A percentile compares a stretch with the other conserved stretches of the same genome.
These are phyloP conservation scores for Microhierax caerulescens DNA, from an alignment of 2,797 vertebrate species.

Conservation along the genomic window DNA sequence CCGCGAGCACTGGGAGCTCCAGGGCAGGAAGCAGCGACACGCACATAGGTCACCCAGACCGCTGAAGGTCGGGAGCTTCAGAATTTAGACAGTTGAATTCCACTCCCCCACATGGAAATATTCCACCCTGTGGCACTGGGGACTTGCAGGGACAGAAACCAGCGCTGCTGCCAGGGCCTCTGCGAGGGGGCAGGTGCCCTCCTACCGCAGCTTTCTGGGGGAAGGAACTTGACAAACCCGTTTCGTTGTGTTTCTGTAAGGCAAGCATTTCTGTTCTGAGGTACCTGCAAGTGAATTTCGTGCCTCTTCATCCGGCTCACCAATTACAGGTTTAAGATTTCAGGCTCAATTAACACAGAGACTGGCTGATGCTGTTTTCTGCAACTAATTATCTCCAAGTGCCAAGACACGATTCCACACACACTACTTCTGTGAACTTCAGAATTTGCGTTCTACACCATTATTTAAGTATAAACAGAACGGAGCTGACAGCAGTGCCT, in stretches of 20 bases:
- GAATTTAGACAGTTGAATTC: neutral
- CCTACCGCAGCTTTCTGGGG: neutral
- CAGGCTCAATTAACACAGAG: slow-evolving; percentile 50
- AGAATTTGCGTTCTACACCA: slow-evolving; percentile 9
- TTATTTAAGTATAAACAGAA: neutral
- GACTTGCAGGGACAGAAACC: neutral
- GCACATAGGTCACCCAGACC: neutral
- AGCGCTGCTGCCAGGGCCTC: neutral
- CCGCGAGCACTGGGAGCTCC: neutral
- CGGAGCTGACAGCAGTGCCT: neutral
- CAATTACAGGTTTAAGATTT: slow-evolving; percentile 18
- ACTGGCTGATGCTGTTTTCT: neutral
- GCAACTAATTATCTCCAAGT: slow-evolving; percentile 38
- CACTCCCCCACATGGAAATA: neutral
- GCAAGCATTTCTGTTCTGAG: neutral
- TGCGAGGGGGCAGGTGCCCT: accelerated
- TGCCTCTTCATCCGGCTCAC: neutral
- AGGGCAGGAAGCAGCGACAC: neutral
- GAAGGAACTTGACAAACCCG: neutral
- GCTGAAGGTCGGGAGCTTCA: neutral
- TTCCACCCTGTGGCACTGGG: neutral
- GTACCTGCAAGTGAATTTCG: neutral
- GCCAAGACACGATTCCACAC: neutral
- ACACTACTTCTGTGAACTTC: neutral
- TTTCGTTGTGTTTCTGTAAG: neutral